Evolutionary conservation across 2,797 vertebrate genomes (phyloP), one percentile per base, ranked within the genome.

Genomic region (Enteromius thamalakanensis): DNA sequence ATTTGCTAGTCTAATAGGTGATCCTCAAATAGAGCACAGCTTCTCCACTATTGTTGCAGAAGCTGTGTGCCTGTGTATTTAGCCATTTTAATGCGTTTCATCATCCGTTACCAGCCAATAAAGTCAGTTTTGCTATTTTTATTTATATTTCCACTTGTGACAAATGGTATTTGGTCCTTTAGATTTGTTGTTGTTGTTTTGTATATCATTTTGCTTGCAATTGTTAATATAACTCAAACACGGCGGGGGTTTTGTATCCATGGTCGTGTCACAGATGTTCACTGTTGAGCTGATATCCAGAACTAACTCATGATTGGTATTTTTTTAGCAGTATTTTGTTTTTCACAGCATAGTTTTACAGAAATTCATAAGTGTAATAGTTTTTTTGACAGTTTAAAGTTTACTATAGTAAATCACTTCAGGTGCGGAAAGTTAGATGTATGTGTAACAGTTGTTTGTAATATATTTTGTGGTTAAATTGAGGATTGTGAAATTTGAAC

Each of bases 41-140:
- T 40, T 64, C 70, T 74, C 51, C 70, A 49, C 58, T 68, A 68
- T 67, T 81, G 34, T 70, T 45, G 29, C 32, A 29, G 26, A 83
- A 81, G 80, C 78, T 81, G 87, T 67, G 69, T 67, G 60, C 23
- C 51, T 83, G 71, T 85, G 60, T 83, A 75, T 81, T 84, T 80
- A 81, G 68, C 65, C 80, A 51, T 78, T 64, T 78, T 80, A 47
- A 26, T 70, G 21, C 67, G 23, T 75, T 86, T 58, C 34, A 84
- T 72, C 49, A 60, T 62, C 53, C 23, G 34, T 23, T 69, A 62
- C 14, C 26, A 45, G 37, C 23, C 4, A 14, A 7, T n/a, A 12
- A 26, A 67, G 29, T 32, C 68, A 0, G 55, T 62, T 51, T 14
- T 34, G 2, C 19, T 26, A 23, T 58, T 23, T 81, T 37, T 10